Evolutionary conservation across 2,888 invertebrate genomes (phyloP), one percentile per base, ranked within the genome.

Genomic region (Drosophila cognata): DNA sequence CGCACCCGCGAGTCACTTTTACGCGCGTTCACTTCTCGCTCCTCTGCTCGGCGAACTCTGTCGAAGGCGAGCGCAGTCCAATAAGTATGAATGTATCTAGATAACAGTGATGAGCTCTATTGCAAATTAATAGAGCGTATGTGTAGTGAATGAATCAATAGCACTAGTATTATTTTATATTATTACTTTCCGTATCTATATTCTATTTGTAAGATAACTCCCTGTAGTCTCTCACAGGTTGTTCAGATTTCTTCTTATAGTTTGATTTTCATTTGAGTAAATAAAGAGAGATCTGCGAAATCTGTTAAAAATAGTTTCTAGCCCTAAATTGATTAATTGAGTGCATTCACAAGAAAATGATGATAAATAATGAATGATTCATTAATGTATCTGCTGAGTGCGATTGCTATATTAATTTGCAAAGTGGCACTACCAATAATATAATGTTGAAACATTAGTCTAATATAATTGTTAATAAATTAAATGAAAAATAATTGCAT

Each of bases 1-100:
- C 92, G 92, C 91, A 91, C 91, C 91, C 91, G 91, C 91, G 88
- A 91, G 85, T 88, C 80, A 86, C 91, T 89, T 91, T 82, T 74
- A 77, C 79, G 84, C 84, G 71, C 57, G 75, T 79, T 74, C 77
- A 61, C 66, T 76, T 28, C 56, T 38, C 38, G 56, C 72, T 25
- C 67, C 73, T 58, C 74, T 52, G 46, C 46, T 70, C 71, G 29
- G 29, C 71, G 64, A 65, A 50, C 72, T 67, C 72, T 43, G 56
- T 48, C 63, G 35, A 57, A 77, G 74, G 77, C 74, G 77, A 66
- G 43, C 31, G 43, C 67, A 36, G 48, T 74, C 77, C 75, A 78
- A 78, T 78, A 68, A 75, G 71, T 59, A 62, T 59, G 67, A 75
- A 75, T 70, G 75, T 81, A 85, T 85, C 77, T 77, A 74, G 78